Evolutionary conservation across 2,888 invertebrate species (phyloP).

Genomic region (Cryptophagus acutangulus): DNA sequence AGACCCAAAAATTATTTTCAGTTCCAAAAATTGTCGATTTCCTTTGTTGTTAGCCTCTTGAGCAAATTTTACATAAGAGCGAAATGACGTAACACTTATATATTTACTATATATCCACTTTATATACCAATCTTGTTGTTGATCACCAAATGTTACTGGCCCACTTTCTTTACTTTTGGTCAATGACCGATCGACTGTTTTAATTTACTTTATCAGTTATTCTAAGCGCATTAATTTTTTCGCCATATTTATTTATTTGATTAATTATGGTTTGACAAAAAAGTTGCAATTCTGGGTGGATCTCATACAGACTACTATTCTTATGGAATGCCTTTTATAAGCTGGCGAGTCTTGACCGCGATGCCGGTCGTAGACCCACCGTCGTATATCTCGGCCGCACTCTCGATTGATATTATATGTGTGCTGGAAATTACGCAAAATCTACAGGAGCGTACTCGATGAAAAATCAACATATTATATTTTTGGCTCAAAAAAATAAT

Average conservation of each 20-base stretch:
- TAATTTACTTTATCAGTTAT: too few species aligned
- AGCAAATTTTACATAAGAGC: too few species aligned
- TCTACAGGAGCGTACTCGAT: conserved; percentile 20
- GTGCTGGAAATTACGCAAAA: conserved; percentile 28
- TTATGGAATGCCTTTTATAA: conserved; percentile 4
- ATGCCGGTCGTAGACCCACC: conserved; percentile 43
- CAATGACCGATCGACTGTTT: conserved; percentile 25
- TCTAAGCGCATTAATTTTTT: too few species aligned
- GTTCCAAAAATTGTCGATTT: too few species aligned
- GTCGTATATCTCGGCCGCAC: conserved; percentile 38
- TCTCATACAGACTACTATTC: too few species aligned
- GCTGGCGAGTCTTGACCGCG: conserved; percentile 38
- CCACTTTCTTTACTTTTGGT: conserved; percentile 33
- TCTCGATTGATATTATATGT: conserved; percentile 36
- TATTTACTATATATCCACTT: too few species aligned
- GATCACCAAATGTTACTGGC: conserved; percentile 11
- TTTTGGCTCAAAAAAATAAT: too few species aligned
- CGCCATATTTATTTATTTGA: background rate
- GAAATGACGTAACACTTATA: too few species aligned
- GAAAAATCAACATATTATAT: too few species aligned
- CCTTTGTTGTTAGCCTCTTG: too few species aligned
- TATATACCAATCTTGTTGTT: background rate
- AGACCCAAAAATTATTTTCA: too few species aligned
- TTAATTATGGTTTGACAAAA: conserved; percentile 6
- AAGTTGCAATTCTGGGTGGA: conserved; percentile 16